A percentile compares a stretch with the other conserved stretches of the same genome.
These are phyloP conservation scores for Lobophora halterata DNA, from an alignment of 2,888 invertebrate genomes.

Conservation along the genomic window DNA sequence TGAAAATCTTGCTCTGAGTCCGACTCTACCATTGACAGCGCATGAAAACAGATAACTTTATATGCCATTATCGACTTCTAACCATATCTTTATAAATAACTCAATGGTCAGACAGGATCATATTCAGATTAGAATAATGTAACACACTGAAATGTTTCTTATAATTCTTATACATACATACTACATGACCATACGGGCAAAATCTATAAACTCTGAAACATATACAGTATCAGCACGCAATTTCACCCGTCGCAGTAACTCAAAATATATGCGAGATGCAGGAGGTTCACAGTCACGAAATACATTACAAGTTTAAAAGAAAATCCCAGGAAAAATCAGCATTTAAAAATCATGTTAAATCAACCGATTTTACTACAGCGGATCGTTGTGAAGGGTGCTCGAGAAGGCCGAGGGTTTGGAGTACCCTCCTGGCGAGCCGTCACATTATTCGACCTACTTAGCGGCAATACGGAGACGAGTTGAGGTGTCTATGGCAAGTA, in stretches of 20 bases:
- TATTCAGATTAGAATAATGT: too few relatives aligned
- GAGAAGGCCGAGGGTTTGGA: slow-evolving; percentile 55
- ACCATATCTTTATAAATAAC: too few relatives aligned
- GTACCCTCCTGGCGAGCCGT: slow-evolving; percentile 63
- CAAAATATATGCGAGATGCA: slow-evolving; percentile 31
- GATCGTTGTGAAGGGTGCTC: slow-evolving; percentile 56
- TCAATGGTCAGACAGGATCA: too few relatives aligned
- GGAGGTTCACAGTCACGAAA: slow-evolving; percentile 29
- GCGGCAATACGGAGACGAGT: slow-evolving; percentile 51
- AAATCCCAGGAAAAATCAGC: slow-evolving; percentile 43
- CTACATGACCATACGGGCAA: slow-evolving; percentile 29
- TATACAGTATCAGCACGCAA: slow-evolving; percentile 38
- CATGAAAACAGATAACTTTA: too few relatives aligned
- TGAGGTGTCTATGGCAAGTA: slow-evolving; percentile 60
- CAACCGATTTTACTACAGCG: slow-evolving; percentile 74
- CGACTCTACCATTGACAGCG: too few relatives aligned
- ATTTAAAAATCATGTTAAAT: slow-evolving; percentile 79
- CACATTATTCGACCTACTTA: slow-evolving; percentile 80
- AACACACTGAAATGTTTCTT: too few relatives aligned
- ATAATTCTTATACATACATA: too few relatives aligned
- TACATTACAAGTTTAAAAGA: slow-evolving; percentile 29
- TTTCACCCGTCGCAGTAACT: slow-evolving; percentile 30
- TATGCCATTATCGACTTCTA: too few relatives aligned
- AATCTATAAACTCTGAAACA: slow-evolving; percentile 30
- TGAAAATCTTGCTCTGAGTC: too few relatives aligned